Conservation (phyloP, 2,797 vertebrate genomes). For the Nothura maculosa region DNA sequence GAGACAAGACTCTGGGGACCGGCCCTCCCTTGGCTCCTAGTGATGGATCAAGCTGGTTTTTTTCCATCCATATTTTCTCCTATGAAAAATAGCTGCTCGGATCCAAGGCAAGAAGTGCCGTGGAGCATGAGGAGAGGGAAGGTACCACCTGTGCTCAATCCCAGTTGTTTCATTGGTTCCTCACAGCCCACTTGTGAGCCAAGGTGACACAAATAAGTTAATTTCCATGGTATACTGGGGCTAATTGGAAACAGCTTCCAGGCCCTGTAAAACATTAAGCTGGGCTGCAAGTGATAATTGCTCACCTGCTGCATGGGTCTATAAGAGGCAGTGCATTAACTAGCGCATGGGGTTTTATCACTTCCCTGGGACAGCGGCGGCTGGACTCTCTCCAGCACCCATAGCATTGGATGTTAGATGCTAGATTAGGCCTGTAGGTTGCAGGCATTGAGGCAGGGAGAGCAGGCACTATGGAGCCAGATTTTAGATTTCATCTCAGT, state of each 20-base stretch:
- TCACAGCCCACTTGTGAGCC: constrained; percentile 14
- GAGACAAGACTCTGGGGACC: constrained; percentile 26
- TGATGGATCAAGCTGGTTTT: neutral
- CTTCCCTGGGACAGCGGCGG: neutral
- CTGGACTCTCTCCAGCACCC: constrained; percentile 12
- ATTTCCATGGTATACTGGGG: constrained; percentile 54
- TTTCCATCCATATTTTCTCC: neutral
- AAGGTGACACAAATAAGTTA: constrained; percentile 72
- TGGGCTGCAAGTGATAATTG: constrained; percentile 72
- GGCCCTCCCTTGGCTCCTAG: neutral
- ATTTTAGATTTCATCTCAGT: neutral
- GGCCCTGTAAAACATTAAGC: constrained; percentile 62
- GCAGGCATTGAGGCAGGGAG: neutral
- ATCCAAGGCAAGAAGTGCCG: neutral
- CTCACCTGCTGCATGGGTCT: constrained; percentile 70
- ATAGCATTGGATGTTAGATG: neutral
- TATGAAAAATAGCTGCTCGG: neutral
- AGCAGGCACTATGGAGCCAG: neutral
- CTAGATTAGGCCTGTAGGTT: neutral
- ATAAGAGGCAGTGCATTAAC: constrained; percentile 60
- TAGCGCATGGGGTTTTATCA: constrained; percentile 56
- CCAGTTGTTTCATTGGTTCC: neutral
- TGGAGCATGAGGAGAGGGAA: neutral
- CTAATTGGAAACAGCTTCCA: constrained; percentile 74
- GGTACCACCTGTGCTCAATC: constrained; percentile 20